Evolutionary conservation across 2,113 vertebrate genomes (phyloP), one percentile per base, ranked within the genome.

Genomic region (Myiagra hebetior): DNA sequence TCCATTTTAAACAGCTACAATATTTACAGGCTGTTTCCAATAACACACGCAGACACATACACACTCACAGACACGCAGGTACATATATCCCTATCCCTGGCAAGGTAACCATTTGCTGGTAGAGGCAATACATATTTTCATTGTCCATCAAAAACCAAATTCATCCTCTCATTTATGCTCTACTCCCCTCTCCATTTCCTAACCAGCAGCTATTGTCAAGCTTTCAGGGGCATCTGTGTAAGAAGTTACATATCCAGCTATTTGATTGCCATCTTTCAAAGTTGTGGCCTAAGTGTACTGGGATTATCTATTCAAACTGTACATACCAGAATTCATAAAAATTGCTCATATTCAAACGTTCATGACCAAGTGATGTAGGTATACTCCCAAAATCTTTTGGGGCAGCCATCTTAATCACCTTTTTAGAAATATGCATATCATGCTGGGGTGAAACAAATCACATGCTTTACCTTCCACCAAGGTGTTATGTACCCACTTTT

Each of bases 1-100:
- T 96, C 95, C 97, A 97, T 97, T 98, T 98, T 97, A 55, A 97
- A 98, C 98, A 98, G 97, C 97, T 98, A 98, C 96, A 98, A 81
- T 98, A 98, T 98, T 98, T 98, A 98, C 98, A 98, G 94, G 96
- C 96, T 78, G 93, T 98, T 98, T 97, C 95, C 94, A 97, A 13
- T 90, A 95, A 97, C 95, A 96, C 97, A 97, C 93, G 91, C 98
- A 95, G 87, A 97, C 97, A 96, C 95, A 94, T 65, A 95, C 95
- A 91, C 96, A 16, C 96, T 89, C 97, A 95, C 96, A 95, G 95
- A 97, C 97, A 91, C 96, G 11, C 93, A 88, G 94, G 91, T 93
- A 98, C 97, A 89, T 44, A 93, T 93, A 95, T 92, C 94, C 96
- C 96, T 95, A 92, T 93, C 96, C 98, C 96, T 97, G 97, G 97